Evolutionary conservation across 2,113 vertebrate species (phyloP).

Genomic region (Tinamus guttatus): DNA sequence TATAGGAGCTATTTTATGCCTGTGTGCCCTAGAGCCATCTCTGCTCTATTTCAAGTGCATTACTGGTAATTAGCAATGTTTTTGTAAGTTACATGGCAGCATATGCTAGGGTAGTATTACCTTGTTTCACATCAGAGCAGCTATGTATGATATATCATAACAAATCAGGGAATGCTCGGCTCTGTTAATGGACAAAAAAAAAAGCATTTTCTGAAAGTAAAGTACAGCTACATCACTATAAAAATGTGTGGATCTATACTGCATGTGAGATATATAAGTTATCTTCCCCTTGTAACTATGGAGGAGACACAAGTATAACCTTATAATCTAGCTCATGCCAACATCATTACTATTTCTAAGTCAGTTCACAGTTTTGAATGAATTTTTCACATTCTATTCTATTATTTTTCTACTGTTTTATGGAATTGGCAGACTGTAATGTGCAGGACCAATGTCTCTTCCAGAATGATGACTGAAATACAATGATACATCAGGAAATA

Average conservation of each 20-base stretch:
- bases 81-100: background rate
- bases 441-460: background rate
- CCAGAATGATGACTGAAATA: background rate
- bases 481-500: background rate
- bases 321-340: background rate
- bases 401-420: background rate
- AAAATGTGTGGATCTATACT: background rate
- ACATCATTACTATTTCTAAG: background rate
- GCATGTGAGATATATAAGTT: background rate
- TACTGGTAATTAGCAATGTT: background rate
- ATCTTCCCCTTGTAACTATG: background rate
- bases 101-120: background rate
- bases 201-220: background rate
- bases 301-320: background rate
- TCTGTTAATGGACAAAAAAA: background rate
- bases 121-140: background rate
- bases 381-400: background rate
- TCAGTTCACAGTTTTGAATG: background rate
- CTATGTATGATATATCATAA: background rate
- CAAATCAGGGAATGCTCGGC: background rate
- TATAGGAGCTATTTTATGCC: background rate
- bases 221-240: background rate
- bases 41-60: background rate
- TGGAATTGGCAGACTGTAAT: background rate
- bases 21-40: background rate